Base-by-base conservation (phyloP, 1,140 invertebrate genomes). In the Scylla paramamosain region DNA sequence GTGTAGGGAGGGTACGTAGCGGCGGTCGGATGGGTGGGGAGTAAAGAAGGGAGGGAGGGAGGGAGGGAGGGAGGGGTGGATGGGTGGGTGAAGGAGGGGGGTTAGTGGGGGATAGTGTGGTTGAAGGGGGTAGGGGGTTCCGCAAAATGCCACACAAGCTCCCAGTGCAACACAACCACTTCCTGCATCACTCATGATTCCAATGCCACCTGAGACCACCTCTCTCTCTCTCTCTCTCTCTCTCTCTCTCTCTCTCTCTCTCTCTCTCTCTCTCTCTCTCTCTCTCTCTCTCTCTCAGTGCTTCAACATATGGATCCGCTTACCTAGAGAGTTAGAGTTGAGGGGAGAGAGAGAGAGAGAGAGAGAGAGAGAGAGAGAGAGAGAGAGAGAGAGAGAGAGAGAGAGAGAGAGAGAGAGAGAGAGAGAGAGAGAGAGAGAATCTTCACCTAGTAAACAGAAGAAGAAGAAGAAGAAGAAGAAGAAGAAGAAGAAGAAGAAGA, bases 211-310 rank as follows among this genome's bases (percentile, higher is more conserved):
- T 59, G 52, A 14, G 84, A 16, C 39, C 39, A 39, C 39, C 84
- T 87, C n/a, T 16, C 84, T 29, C 84, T n/a, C 83, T 86, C 83
- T 86, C 83, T 86, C 84, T 87, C 84, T 28, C 84, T 87, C 16
- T 28, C 83, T 28, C 52, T 59, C 52, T 59, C 52, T 59, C 52
- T 59, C 52, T 59, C 52, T 59, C 52, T 59, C 52, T 59, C 52
- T 59, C 52, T 59, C 52, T 59, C 52, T 31, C 84, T 31, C 84
- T 59, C 52, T 59, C 52, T 59, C 52, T 59, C 52, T 59, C 52
- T 59, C 12, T 6, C 39, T 39, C 39, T 39, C 39, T 39, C 39
- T 39, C 6, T 39, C 6, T 39, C 39, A 39, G 6, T 39, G 39
- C 39, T 39, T 39, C 52, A 59, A 59, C 12, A 59, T 59, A 2